Conservation (phyloP, 2,888 invertebrate species). For the Tipula unca region DNA sequence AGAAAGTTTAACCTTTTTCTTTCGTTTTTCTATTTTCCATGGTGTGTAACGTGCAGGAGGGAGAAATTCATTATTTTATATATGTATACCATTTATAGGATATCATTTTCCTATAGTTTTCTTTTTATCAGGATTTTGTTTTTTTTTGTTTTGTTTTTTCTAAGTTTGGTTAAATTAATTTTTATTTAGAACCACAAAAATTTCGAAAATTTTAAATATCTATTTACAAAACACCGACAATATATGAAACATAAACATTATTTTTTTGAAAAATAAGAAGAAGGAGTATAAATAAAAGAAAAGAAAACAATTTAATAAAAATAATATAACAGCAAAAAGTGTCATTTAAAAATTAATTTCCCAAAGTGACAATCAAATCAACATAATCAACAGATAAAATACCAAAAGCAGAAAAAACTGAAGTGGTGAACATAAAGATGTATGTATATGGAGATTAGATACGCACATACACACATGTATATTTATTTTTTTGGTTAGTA, state of each 20-base stretch:
- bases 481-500: not conserved
- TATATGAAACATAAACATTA: not conserved
- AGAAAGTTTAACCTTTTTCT: constrained; percentile 1
- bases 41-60: not conserved
- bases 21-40: not conserved
- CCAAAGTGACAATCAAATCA: constrained; percentile 14
- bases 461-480: not conserved
- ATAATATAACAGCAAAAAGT: not conserved
- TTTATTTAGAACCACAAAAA: not conserved
- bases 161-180: not conserved
- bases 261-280: not conserved
- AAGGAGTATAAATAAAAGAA: not conserved
- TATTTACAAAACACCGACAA: not conserved
- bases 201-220: not conserved
- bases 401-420: not conserved
- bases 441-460: not conserved
- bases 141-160: not conserved
- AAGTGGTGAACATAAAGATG: not conserved
- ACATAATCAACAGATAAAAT: not conserved
- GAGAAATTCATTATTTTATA: not conserved
- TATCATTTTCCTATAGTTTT: not conserved
- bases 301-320: not conserved
- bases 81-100: not conserved
- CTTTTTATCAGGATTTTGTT: not conserved
- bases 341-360: constrained; percentile 8